Conservation (phyloP, 1,140 invertebrate genomes). For the Nephotettix cincticeps region DNA sequence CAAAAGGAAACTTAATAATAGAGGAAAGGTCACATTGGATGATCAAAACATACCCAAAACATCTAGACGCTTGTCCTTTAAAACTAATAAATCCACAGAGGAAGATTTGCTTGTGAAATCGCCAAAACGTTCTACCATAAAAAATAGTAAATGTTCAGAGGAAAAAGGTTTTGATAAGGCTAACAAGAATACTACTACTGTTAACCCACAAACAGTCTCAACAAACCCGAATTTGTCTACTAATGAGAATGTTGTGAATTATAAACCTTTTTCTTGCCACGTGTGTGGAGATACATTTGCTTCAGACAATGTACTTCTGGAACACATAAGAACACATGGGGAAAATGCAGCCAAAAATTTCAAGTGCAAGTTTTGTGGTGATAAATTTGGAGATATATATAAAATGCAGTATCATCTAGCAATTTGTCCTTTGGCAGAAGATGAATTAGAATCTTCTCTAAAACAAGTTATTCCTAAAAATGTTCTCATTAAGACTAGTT, state of each 20-base stretch:
- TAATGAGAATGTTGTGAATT: not conserved
- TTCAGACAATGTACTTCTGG: not conserved
- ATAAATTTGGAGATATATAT: not conserved
- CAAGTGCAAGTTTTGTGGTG: not conserved
- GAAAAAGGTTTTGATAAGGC: not conserved
- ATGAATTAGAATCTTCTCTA: not conserved
- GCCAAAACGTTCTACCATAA: not conserved
- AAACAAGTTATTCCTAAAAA: not conserved
- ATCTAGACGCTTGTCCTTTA: too few species aligned
- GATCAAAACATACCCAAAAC: too few species aligned
- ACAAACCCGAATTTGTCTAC: not conserved
- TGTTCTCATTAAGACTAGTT: not conserved
- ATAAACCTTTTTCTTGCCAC: constrained; percentile 1
- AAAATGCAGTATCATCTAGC: constrained; percentile 10
- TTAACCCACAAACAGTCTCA: not conserved
- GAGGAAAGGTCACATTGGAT: too few species aligned
- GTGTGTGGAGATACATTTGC: not conserved
- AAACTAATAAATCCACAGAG: not conserved
- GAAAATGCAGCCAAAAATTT: not conserved
- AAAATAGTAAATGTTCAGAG: not conserved
- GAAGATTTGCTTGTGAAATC: not conserved
- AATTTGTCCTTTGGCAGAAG: not conserved
- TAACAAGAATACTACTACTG: not conserved
- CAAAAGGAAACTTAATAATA: not conserved
- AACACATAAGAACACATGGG: not conserved